Conservation (phyloP, 2,113 vertebrate species). For the zebrafish (Danio rerio) region GRCz12tu NC_133196.1:24070001-24070500, state of each 20-base stretch:
- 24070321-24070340: slow-evolving; percentile 3
- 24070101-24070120: slow-evolving; percentile 7
- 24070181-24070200: not conserved
- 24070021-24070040: slow-evolving; percentile 5
- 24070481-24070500: slow-evolving; percentile 26
- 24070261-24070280: slow-evolving; percentile 9
- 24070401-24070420: slow-evolving; percentile 7
- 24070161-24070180: not conserved
- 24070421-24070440: not conserved
- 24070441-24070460: slow-evolving; percentile 27
- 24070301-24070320: slow-evolving; percentile 13
- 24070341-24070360: slow-evolving; percentile 10
- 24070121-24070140: slow-evolving; percentile 1
- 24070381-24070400: slow-evolving; percentile 13
- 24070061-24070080: slow-evolving; percentile 26
- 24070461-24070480: slow-evolving; percentile 32
- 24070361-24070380: slow-evolving; percentile 7
- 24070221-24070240: slow-evolving; percentile 10
- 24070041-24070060: not conserved
- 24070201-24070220: not conserved
- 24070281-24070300: not conserved
- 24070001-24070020: not conserved
- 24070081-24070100: not conserved
- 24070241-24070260: not conserved
- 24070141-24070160: not conserved